These are phyloP conservation scores for Coranthus polyacanthus DNA, from an alignment of 2,797 vertebrate species.

Conservation along the genomic window DNA sequence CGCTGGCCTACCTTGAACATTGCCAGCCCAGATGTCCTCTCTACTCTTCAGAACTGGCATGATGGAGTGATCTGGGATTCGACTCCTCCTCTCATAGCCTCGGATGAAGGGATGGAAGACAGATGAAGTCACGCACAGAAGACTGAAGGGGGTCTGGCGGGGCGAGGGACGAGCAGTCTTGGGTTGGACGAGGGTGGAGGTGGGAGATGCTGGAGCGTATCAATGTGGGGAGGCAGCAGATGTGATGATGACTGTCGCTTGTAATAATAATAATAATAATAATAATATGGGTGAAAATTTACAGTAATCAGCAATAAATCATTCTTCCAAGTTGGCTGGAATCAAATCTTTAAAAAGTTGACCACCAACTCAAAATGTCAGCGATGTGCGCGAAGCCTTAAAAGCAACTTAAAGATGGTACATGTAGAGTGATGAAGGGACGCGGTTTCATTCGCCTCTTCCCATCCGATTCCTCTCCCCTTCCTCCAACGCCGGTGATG, in stretches of 20 bases:
- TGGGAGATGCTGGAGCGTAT: slow-evolving; percentile 4
- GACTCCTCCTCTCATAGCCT: slow-evolving; percentile 90
- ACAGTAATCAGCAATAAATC: slow-evolving; percentile 6
- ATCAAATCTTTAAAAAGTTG: slow-evolving; percentile 34
- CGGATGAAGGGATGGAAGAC: slow-evolving; percentile 82
- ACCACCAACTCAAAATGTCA: slow-evolving; percentile 47
- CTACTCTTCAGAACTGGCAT: slow-evolving; percentile 89
- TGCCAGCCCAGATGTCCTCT: slow-evolving; percentile 88
- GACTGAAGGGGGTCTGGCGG: slow-evolving; percentile 49
- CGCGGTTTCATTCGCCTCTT: slow-evolving; percentile 59
- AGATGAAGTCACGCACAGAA: slow-evolving; percentile 77
- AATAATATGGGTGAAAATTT: slow-evolving; percentile 26
- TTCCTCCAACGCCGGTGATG: slow-evolving; percentile 59
- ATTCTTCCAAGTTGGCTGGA: slow-evolving; percentile 27
- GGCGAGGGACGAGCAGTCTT: slow-evolving; percentile 17
- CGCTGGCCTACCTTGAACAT: slow-evolving; percentile 87
- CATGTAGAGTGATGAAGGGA: slow-evolving; percentile 41
- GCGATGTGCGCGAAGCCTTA: slow-evolving; percentile 10
- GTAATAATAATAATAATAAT: background rate
- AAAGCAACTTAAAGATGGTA: slow-evolving; percentile 49
- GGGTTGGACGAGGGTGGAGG: slow-evolving; percentile 26
- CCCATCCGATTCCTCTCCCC: slow-evolving; percentile 61
- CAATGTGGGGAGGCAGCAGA: background rate
- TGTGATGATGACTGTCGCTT: slow-evolving; percentile 8
- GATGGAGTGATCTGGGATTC: slow-evolving; percentile 86